Evolutionary conservation across 1,140 invertebrate species (phyloP), one percentile per base, ranked within the genome.

Genomic region (Stegodyphus mimosarum): DNA sequence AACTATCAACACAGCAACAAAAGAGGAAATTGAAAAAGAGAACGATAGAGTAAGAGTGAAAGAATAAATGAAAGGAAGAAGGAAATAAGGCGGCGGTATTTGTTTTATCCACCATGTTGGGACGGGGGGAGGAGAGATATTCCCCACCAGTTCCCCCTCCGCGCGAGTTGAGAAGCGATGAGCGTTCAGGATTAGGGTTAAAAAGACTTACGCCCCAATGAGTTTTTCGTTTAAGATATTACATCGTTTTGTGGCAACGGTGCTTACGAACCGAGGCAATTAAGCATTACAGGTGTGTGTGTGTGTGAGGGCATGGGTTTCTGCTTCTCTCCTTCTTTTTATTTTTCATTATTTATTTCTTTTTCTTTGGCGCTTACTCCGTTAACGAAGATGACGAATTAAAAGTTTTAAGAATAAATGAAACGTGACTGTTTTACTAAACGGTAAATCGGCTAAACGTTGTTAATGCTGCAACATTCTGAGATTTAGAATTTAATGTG

Each of bases 331-430:
- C 63, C 63, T 73, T 73, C 48, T 53, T 52, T 48, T 48, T 11
- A 11, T 9, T 53, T n/a, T 51, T 63, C 50, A 11, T 6, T 52
- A 33, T 80, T 48, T 15, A 7, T 52, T 60, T 51, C 18, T 60
- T 69, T 51, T 63, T 83, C 71, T 73, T 67, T 51, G 9, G 33
- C 48, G 55, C n/a, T 73, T 51, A 55, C 72, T 74, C 60, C 72
- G 60, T 83, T 83, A 83, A 83, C 81, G 81, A 83, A 83, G 81
- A 83, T 83, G 81, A 83, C 81, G 81, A 83, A 83, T 83, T 83
- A 83, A 83, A 83, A 83, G 81, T 83, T 83, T 83, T 83, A 83
- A 75, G 81, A 83, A 83, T 83, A 83, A 83, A 83, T 83, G 81
- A 60, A 74, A 83, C 81, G 81, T 83, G 81, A 49, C 63, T 83